Conservation (phyloP, 2,797 vertebrate species). For the Dendrocincla fuliginosa region DNA sequence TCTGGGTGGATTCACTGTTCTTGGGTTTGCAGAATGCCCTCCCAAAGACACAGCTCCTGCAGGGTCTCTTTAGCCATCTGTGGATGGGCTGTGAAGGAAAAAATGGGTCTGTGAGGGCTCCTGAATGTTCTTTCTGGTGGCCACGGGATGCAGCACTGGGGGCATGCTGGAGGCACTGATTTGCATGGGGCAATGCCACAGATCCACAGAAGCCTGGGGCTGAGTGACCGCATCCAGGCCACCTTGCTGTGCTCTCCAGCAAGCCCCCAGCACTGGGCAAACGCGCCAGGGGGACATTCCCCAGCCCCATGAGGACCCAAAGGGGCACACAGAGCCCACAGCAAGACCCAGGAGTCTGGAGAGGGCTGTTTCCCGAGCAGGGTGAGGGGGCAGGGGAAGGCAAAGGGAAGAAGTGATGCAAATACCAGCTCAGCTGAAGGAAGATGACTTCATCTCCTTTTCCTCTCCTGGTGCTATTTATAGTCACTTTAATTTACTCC, state of each 20-base stretch:
- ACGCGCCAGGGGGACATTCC: neutral
- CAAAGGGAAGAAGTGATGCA: conserved; percentile 61
- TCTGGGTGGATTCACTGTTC: neutral
- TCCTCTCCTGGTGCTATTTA: conserved; percentile 74
- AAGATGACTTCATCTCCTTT: conserved; percentile 77
- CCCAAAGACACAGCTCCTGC: rapidly evolving
- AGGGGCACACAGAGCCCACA: neutral
- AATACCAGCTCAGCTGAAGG: conserved; percentile 73
- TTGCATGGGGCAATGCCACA: neutral
- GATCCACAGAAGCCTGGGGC: rapidly evolving
- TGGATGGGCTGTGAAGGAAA: neutral
- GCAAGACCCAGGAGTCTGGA: neutral
- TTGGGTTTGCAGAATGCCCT: neutral
- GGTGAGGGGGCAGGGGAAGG: conserved; percentile 7
- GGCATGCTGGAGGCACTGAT: neutral
- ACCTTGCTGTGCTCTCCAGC: neutral
- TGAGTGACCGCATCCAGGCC: neutral
- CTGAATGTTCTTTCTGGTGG: neutral
- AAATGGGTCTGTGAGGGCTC: neutral
- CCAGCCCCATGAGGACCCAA: neutral
- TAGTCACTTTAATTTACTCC: conserved; percentile 75
- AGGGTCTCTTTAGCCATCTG: neutral
- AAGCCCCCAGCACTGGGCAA: neutral
- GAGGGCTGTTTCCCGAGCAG: neutral
- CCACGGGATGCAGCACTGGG: neutral